A percentile compares a stretch with the other conserved stretches of the same genome.
These are phyloP conservation scores for Seriola rivoliana DNA, from an alignment of 2,113 vertebrate species.

Conservation along the genomic window DNA sequence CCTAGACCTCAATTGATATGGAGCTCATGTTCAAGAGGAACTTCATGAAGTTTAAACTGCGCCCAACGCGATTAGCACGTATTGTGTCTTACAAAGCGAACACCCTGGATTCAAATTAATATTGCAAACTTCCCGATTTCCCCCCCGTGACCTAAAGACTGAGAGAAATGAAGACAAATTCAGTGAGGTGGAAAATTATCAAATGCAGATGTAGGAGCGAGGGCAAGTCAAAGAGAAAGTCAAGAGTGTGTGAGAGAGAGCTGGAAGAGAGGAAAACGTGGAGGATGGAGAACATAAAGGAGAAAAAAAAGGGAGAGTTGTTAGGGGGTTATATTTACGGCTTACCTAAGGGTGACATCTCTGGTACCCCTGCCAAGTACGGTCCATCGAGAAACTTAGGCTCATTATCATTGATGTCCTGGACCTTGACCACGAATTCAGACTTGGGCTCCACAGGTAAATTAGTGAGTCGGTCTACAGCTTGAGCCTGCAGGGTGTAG, in stretches of 20 bases:
- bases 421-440: slow-evolving; percentile 97
- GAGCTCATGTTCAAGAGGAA: background rate
- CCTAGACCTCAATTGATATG: slow-evolving; percentile 1
- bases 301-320: background rate
- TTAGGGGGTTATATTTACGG: slow-evolving; percentile 12
- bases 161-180: slow-evolving; percentile 56
- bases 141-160: slow-evolving; percentile 45
- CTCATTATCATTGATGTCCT: slow-evolving; percentile 98
- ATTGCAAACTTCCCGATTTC: slow-evolving; percentile 37
- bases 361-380: slow-evolving; percentile 92
- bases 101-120: slow-evolving; percentile 59
- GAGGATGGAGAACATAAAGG: background rate
- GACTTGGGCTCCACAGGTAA: slow-evolving; percentile 93
- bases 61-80: slow-evolving; percentile 36
- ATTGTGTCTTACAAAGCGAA: slow-evolving; percentile 45
- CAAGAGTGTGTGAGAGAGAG: slow-evolving; percentile 10
- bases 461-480: slow-evolving; percentile 91
- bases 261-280: background rate
- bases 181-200: slow-evolving; percentile 70
- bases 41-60: slow-evolving; percentile 22
- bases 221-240: slow-evolving; percentile 52
- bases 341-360: slow-evolving; percentile 98
- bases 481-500: slow-evolving; percentile 94
- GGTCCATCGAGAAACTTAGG: slow-evolving; percentile 96
- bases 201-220: slow-evolving; percentile 57